phyloP scores from a whole-genome alignment of 2,113 vertebrate species.

The Cinclus mexicanus region DNA sequence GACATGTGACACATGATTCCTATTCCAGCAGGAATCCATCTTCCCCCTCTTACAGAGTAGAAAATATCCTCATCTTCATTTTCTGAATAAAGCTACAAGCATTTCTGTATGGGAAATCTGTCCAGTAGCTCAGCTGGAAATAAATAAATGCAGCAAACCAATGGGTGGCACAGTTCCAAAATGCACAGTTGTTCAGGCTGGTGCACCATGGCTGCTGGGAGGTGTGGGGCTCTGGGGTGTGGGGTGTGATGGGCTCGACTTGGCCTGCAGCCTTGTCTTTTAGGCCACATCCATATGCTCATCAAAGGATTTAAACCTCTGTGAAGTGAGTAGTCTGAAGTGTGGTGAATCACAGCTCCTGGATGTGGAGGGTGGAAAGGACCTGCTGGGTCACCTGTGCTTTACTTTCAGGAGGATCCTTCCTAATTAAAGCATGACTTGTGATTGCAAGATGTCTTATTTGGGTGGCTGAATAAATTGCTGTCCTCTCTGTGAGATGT shows the following conservation, averaged over 20 bases:
- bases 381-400: neutral
- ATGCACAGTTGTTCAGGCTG: neutral
- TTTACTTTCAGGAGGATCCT: neutral
- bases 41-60: neutral
- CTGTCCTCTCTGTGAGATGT: neutral
- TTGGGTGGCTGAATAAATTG: conserved; percentile 13
- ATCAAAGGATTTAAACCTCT: neutral
- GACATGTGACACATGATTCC: neutral
- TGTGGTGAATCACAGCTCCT: neutral
- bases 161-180: neutral
- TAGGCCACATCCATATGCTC: neutral
- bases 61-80: neutral
- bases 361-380: neutral
- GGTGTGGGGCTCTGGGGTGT: neutral
- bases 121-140: neutral
- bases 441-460: neutral
- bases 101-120: neutral
- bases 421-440: neutral
- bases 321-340: neutral
- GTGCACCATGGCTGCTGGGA: neutral
- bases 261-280: neutral
- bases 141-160: neutral
- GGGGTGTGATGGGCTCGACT: neutral
- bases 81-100: neutral
- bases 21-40: neutral